A percentile compares a stretch with the other conserved stretches of the same genome.
phyloP scores from a whole-genome alignment of 2,888 invertebrate species.

The Apamea epomidion region DNA sequence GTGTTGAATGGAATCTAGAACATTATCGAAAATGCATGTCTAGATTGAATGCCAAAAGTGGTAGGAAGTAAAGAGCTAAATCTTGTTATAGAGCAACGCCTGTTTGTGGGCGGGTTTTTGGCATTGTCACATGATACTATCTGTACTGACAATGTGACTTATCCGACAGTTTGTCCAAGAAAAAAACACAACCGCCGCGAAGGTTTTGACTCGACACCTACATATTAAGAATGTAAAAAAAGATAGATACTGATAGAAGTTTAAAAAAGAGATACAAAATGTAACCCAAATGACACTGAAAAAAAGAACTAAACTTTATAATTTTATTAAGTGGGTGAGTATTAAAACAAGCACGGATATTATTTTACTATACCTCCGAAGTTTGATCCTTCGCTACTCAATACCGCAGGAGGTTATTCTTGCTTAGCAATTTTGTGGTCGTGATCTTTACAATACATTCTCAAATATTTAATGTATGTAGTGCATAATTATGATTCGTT shows the following conservation, averaged over 20 bases:
- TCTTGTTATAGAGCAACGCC: constrained; percentile 47
- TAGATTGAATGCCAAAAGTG: constrained; percentile 50
- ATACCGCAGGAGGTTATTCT: neutral
- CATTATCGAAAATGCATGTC: constrained; percentile 1
- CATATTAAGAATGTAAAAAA: neutral
- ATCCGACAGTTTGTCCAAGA: neutral
- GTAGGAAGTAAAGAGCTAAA: constrained; percentile 57
- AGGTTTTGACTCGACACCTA: constrained; percentile 23
- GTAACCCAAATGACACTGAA: neutral
- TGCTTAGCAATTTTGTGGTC: neutral
- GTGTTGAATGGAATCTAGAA: constrained; percentile 33
- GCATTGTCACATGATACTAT: constrained; percentile 51
- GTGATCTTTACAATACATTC: constrained; percentile 38
- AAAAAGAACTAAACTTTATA: neutral
- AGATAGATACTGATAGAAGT: neutral
- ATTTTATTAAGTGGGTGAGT: neutral
- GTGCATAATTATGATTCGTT: neutral
- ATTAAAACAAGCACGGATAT: neutral
- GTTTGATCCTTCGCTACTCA: neutral
- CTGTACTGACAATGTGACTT: constrained; percentile 28
- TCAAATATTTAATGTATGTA: constrained; percentile 49
- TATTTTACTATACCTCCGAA: neutral
- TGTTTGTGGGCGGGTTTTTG: constrained; percentile 53
- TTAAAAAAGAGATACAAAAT: neutral
- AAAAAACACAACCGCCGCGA: constrained; percentile 15